Evolutionary conservation across 2,888 invertebrate genomes (phyloP), one percentile per base, ranked within the genome.

Genomic region (Ectemnius continuus): DNA sequence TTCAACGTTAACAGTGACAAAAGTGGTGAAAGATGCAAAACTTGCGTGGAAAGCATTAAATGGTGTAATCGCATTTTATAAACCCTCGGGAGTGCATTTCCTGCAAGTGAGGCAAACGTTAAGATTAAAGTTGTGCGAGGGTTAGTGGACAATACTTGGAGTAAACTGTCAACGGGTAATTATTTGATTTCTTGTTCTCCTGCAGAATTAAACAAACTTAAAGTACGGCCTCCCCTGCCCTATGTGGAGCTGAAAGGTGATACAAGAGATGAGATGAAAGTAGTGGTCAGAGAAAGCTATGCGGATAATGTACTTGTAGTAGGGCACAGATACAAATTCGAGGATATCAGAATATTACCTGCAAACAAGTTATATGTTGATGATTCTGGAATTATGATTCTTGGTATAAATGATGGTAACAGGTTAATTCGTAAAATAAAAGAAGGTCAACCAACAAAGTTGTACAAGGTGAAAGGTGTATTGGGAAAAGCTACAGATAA

Each of bases 51-150:
- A 93, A 82, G 88, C 92, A 36, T 88, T 97, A 65, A 95, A 95
- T 90, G 97, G 97, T 28, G 86, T 97, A 6, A 91, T 96, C 74
- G 95, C 96, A 90, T 91, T 97, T 14, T 97, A 95, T 84, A 97
- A 97, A 90, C 96, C 97, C 14, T 89, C 94, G 0, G 93, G 93
- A 65, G 91, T 94, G 47, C 91, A 93, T 57, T 90, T 93, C 0
- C 86, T 86, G 20, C 92, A 92, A 85, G 91, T 95, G 0, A 92
- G 93, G 83, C 91, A 92, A 62, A 93, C 93, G 2, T 90, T 96
- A 59, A 90, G 94, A 75, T 88, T 91, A 52, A 95, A 95, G 87
- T 88, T 96, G 71, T 94, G 94, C 86, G 91, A 92, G 93, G 96
- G 96, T 96, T 92, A 92, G 89, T 76, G 70, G 61, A 67, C 20